Percentiles rank a stretch among this genome's conserved stretches.
phyloP scores from a whole-genome alignment of 2,797 vertebrate species.

The Todus mexicanus region DNA sequence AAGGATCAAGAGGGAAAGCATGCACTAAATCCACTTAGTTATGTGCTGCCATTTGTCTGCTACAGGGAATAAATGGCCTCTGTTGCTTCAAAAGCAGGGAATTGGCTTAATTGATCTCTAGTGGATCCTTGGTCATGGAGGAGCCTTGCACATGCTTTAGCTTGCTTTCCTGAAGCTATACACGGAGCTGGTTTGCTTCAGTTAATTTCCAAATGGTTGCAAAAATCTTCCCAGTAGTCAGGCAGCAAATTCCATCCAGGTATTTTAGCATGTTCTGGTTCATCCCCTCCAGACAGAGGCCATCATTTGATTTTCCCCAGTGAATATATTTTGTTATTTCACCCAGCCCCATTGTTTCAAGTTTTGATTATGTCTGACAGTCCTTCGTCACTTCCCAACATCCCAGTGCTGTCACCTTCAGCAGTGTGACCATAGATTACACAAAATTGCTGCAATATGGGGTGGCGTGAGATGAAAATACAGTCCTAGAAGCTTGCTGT shows the following conservation, averaged over 20 bases:
- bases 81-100: conserved; percentile 36
- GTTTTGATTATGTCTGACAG: not conserved
- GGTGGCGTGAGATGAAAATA: not conserved
- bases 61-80: conserved; percentile 46
- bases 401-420: not conserved
- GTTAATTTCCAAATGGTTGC: conserved; percentile 13
- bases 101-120: conserved; percentile 30
- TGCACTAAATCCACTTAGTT: conserved; percentile 24
- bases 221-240: not conserved
- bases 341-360: not conserved
- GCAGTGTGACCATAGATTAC: not conserved
- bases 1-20: not conserved
- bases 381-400: not conserved
- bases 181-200: not conserved
- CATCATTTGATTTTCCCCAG: not conserved
- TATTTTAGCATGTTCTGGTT: not conserved
- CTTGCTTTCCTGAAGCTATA: conserved; percentile 20
- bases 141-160: not conserved
- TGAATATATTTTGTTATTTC: not conserved
- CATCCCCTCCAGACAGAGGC: not conserved
- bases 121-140: conserved; percentile 33
- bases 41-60: conserved; percentile 12
- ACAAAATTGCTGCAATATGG: not conserved
- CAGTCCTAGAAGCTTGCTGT: not conserved
- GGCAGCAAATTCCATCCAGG: not conserved